Evolutionary conservation across 2,797 vertebrate genomes (phyloP).

Genomic region (Catamblyrhynchus diadema): DNA sequence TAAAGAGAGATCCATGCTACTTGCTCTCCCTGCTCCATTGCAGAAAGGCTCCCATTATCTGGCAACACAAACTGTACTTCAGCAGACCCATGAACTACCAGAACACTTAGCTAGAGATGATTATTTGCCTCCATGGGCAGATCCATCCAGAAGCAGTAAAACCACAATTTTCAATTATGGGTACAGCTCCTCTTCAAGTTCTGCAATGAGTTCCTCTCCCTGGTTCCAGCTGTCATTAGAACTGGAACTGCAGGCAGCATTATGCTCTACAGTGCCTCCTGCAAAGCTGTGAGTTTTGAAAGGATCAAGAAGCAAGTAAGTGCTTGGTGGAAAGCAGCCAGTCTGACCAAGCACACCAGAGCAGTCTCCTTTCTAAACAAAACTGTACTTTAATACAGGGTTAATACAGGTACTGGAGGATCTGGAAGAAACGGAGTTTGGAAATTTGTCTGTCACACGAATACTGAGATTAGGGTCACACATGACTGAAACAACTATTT

Average conservation of each 20-base stretch:
- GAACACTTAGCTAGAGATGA: background rate
- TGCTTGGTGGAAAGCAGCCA: background rate
- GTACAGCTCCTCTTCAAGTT: background rate
- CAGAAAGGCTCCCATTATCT: background rate
- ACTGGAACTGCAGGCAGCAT: background rate
- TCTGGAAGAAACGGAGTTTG: background rate
- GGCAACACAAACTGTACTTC: background rate
- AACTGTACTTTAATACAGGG: background rate
- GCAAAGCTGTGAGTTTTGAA: background rate
- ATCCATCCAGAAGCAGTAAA: background rate
- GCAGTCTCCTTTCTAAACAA: background rate
- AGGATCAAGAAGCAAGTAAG: background rate
- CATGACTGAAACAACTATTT: background rate
- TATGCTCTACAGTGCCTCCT: background rate
- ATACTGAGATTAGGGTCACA: background rate
- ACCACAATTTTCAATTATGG: accelerated
- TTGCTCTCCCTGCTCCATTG: background rate
- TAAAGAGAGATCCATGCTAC: background rate
- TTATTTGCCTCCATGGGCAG: background rate
- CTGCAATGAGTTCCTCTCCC: background rate
- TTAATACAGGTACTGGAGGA: background rate
- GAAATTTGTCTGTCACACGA: background rate
- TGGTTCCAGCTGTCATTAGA: background rate
- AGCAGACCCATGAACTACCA: background rate
- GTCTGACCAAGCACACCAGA: background rate